Conservation (phyloP, 2,113 vertebrate species). For the Gallinago undulata region DNA sequence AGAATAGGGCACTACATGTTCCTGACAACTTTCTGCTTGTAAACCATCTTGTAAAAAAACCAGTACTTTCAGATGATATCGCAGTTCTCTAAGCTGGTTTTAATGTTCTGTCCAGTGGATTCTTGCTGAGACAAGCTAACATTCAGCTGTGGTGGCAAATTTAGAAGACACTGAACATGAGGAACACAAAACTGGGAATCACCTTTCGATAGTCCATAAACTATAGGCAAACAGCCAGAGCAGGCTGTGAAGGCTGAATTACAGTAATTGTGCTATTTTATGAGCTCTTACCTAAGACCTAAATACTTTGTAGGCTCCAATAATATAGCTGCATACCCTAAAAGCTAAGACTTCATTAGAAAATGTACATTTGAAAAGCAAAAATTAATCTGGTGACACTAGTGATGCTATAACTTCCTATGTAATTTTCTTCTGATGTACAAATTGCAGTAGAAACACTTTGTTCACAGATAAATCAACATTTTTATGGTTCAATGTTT, state of each 20-base stretch:
- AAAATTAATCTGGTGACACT: not conserved
- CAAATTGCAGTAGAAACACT: not conserved
- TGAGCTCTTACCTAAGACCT: not conserved
- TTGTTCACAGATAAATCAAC: not conserved
- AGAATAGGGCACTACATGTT: accelerated
- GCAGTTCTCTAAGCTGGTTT: not conserved
- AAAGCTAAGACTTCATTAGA: not conserved
- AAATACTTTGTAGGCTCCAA: not conserved
- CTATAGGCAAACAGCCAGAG: not conserved
- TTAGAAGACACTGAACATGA: not conserved
- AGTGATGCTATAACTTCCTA: not conserved
- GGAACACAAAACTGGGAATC: not conserved
- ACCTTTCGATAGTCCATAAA: not conserved
- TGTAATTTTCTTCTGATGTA: not conserved
- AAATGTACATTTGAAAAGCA: not conserved
- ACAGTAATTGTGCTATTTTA: not conserved
- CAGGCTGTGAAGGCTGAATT: not conserved
- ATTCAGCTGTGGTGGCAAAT: not conserved
- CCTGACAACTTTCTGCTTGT: not conserved
- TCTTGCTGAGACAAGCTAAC: not conserved
- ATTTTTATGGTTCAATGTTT: not conserved
- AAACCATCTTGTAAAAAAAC: not conserved
- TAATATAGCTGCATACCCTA: not conserved
- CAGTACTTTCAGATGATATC: not conserved
- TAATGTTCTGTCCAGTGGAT: not conserved